A percentile compares a stretch with the other conserved stretches of the same genome.
Conservation (phyloP, 2,888 invertebrate species). For the Dione juno region DNA sequence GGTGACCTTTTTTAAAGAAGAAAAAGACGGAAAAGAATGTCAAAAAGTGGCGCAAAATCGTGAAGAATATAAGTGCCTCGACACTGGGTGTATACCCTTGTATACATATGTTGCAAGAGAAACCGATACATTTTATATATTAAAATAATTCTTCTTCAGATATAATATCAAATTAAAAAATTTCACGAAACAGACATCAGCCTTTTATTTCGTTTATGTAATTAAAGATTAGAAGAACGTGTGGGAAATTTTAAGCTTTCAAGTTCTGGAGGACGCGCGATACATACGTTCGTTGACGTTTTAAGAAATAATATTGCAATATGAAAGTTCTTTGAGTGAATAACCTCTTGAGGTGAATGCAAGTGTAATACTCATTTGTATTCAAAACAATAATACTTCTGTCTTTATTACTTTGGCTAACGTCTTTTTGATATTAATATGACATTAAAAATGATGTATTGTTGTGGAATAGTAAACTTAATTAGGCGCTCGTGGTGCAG, state of each 20-base stretch:
- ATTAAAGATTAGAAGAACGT: not conserved
- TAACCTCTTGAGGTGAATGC: constrained; percentile 11
- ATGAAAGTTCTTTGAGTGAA: constrained; percentile 2
- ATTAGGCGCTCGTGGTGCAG: no score
- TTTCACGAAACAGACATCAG: no score
- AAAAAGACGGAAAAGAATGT: no score
- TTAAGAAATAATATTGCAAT: constrained; percentile 6
- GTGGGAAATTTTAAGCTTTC: not conserved
- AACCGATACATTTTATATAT: no score
- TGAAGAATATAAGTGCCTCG: no score
- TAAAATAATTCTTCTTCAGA: no score
- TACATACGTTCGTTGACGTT: constrained; percentile 13
- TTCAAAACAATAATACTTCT: not conserved
- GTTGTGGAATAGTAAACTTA: not conserved
- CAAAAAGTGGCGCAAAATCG: no score
- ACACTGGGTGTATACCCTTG: no score
- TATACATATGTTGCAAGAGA: no score
- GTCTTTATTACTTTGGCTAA: not conserved
- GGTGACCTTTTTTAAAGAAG: no score
- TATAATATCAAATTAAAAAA: no score
- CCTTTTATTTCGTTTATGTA: not conserved
- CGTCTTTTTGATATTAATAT: not conserved
- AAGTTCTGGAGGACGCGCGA: not conserved
- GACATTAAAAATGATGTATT: not conserved
- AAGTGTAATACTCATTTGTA: constrained; percentile 4